phyloP scores from a whole-genome alignment of 2,888 invertebrate genomes.

The Acholoe squamosa region DNA sequence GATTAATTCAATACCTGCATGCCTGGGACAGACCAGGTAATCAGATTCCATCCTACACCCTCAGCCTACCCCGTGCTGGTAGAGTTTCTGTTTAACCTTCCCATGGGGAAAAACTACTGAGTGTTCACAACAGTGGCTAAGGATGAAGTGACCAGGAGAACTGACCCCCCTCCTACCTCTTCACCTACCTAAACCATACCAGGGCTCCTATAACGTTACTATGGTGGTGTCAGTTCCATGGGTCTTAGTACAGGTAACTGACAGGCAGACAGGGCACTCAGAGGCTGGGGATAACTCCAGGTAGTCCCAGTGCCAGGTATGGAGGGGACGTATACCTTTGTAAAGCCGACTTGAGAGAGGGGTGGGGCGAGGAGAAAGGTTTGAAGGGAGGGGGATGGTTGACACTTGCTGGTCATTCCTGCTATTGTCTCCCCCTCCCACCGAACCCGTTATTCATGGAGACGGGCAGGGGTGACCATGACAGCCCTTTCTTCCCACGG shows the following conservation, averaged over 20 bases:
- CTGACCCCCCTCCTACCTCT: background rate
- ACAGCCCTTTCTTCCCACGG: background rate
- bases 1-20: too few relatives aligned
- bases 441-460: background rate
- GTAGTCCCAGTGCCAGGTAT: background rate
- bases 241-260: background rate
- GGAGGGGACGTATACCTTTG: background rate
- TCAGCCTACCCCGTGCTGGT: background rate
- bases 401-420: background rate
- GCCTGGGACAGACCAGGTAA: too few relatives aligned
- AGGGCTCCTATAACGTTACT: background rate
- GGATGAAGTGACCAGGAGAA: slow-evolving; percentile 15
- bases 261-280: background rate
- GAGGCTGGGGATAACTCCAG: background rate
- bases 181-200: background rate
- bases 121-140: background rate
- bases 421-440: background rate
- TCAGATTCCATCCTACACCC: too few relatives aligned
- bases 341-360: background rate
- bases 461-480: background rate
- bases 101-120: background rate
- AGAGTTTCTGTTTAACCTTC: background rate
- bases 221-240: background rate
- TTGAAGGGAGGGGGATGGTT: background rate
- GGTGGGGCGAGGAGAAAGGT: slow-evolving; percentile 6